phyloP scores from a whole-genome alignment of 2,113 vertebrate species.

The Otus sunia region DNA sequence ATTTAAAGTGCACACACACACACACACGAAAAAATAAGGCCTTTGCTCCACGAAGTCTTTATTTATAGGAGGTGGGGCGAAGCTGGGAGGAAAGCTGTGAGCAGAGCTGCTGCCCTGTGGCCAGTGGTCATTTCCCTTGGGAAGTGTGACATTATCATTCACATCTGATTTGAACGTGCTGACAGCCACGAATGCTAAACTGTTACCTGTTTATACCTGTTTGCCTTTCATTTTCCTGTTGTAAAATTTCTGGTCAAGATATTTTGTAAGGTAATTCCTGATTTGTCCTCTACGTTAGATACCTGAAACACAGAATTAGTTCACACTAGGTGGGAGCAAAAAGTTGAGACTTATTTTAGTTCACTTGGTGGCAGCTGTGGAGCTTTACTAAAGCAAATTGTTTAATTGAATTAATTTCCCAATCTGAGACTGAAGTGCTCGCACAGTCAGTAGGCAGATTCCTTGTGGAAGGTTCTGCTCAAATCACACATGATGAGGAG shows the following conservation, averaged over 20 bases:
- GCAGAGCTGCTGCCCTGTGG: not conserved
- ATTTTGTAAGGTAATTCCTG: not conserved
- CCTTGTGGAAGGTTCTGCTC: not conserved
- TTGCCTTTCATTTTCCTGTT: not conserved
- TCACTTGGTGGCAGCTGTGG: not conserved
- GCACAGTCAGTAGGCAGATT: not conserved
- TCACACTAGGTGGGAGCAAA: not conserved
- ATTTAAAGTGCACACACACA: not conserved
- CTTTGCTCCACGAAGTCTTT: not conserved
- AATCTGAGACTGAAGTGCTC: not conserved
- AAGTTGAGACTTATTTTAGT: not conserved
- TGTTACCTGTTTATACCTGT: fast-evolving
- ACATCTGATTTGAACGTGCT: not conserved
- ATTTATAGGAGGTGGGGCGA: not conserved
- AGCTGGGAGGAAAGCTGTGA: not conserved
- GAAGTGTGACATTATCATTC: not conserved
- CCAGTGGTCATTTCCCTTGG: fast-evolving
- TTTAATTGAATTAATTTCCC: not conserved
- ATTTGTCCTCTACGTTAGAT: not conserved
- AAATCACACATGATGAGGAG: not conserved
- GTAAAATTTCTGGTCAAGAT: not conserved
- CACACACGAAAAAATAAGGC: not conserved
- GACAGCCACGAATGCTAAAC: not conserved
- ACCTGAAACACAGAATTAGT: not conserved
- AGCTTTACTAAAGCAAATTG: not conserved